Percentiles rank a stretch among this genome's conserved stretches.
phyloP scores from a whole-genome alignment of 1,140 invertebrate genomes.

The Probaryconus sp. region DNA sequence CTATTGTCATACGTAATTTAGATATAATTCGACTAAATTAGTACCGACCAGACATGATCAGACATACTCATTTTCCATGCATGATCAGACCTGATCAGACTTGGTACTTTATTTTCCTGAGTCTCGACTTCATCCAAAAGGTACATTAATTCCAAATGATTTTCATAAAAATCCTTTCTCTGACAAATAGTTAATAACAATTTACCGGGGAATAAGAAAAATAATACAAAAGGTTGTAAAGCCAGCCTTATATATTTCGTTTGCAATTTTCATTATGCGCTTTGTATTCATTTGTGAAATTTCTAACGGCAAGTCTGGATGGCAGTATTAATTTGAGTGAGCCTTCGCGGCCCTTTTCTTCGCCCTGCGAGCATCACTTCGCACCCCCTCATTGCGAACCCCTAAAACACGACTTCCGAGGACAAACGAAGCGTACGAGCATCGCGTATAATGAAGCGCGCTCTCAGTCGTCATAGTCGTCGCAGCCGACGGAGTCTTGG shows the following conservation, averaged over 20 bases:
- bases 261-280: conserved; percentile 51
- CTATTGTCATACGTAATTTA: too few species aligned
- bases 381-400: conserved; percentile 61
- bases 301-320: conserved; percentile 57
- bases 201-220: too few species aligned
- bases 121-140: too few species aligned
- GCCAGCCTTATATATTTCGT: conserved; percentile 35
- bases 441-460: conserved; percentile 78
- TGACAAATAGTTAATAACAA: too few species aligned
- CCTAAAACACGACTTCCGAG: conserved; percentile 75
- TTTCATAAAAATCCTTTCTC: too few species aligned
- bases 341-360: conserved; percentile 61
- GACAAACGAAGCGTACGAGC: conserved; percentile 78
- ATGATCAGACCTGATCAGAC: too few species aligned
- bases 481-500: conserved; percentile 43
- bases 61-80: too few species aligned
- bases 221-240: conserved; percentile 31
- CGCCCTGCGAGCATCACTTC: conserved; percentile 59
- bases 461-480: conserved; percentile 59
- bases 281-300: conserved; percentile 59
- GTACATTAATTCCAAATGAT: too few species aligned
- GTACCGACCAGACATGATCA: too few species aligned
- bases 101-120: too few species aligned
- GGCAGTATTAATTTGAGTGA: conserved; percentile 76
- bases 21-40: too few species aligned